These are phyloP conservation scores for Anorthoa munda DNA, from an alignment of 2,888 invertebrate genomes.

Conservation along the genomic window DNA sequence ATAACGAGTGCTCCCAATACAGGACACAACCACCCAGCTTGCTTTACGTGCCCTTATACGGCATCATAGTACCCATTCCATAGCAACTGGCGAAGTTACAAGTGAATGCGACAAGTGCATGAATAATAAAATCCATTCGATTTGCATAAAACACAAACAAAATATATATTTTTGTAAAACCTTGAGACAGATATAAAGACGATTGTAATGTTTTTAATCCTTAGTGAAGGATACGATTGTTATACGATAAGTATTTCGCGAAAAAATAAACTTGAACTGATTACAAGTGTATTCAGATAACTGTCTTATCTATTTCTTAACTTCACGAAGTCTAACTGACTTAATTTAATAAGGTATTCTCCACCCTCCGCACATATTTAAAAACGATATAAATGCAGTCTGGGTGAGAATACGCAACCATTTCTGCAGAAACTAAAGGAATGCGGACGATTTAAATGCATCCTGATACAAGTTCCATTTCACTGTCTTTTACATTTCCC, in stretches of 20 bases:
- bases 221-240: conserved; percentile 30
- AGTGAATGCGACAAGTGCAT: conserved; percentile 49
- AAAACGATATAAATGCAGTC: conserved; percentile 2
- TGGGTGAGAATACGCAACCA: conserved; percentile 26
- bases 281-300: background rate
- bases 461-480: conserved; percentile 49
- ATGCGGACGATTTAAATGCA: conserved; percentile 55
- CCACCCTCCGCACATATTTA: background rate
- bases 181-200: conserved; percentile 55
- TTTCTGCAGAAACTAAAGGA: conserved; percentile 47
- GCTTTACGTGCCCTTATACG: conserved; percentile 60
- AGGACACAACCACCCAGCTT: conserved; percentile 46
- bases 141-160: conserved; percentile 31
- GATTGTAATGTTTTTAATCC: conserved; percentile 46
- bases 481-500: conserved; percentile 45
- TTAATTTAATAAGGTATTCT: background rate
- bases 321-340: background rate
- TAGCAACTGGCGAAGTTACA: conserved; percentile 47
- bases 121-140: conserved; percentile 30
- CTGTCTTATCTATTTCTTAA: conserved; percentile 6
- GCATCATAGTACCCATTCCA: conserved; percentile 55
- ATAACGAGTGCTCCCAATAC: conserved; percentile 64
- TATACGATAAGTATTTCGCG: conserved; percentile 20
- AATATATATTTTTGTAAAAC: conserved; percentile 45
- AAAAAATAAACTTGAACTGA: conserved; percentile 12